Base-by-base conservation (phyloP, 2,797 vertebrate genomes). In the Bradypodion pumilum region DNA sequence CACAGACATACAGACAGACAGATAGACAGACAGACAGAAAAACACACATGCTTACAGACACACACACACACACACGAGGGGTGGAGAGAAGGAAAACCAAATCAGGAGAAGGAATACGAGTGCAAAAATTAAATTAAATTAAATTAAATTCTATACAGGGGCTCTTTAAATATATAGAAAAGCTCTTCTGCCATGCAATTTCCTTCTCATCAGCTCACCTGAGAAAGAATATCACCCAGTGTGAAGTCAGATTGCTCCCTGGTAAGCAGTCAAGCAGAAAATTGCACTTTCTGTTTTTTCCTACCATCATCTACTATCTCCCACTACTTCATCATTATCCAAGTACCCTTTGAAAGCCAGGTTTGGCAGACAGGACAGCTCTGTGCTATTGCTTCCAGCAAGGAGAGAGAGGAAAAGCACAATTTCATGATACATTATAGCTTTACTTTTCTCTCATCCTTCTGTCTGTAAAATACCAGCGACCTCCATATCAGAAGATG, bases 211-310 rank as follows among this genome's bases (percentile, higher is more conserved):
- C 13, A 4, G 25, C 6, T 66, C n/a, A 66, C n/a, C 63, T 15
- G 16, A 15, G n/a, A 66, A n/a, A 15, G n/a, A 35, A 13, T 66
- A 5, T 66, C n/a, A 66, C 13, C 12, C 63, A 32, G 0, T 29
- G 12, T 32, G 4, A 23, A 40, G 52, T 46, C 21, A 82, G 42
- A 49, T 63, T 63, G 40, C 21, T 82, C 40, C 46, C 42, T 35
- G 10, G 25, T 74, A 69, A 65, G 70, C 60, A 59, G 37, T 74
- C 63, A 83, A 69, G 63, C 44, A 76, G 62, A 59, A 76, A 83
- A 76, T 83, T 68, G 27, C 63, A 68, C 37, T 75, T 68, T 49
- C n/a, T 23, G 74, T 42, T 68, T 49, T 59, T 15, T 69, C 29
- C 10, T 44, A 5, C 32, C 46, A 56, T 25, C 21, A 16, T 29